phyloP scores from a whole-genome alignment of 2,113 vertebrate species.

The Hassar affinis region DNA sequence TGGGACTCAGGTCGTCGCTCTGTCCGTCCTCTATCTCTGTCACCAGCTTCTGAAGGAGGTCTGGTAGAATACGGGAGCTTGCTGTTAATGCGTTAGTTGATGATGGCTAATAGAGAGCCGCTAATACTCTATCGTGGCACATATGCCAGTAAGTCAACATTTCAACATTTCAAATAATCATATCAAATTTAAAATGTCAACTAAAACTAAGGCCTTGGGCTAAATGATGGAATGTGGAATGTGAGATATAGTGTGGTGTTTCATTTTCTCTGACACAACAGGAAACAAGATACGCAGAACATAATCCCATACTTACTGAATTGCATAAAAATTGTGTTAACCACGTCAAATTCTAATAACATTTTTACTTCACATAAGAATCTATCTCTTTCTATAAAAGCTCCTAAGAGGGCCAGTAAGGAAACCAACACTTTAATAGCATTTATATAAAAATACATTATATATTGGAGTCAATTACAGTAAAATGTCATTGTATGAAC shows the following conservation, averaged over 20 bases:
- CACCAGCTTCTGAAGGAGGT: constrained; percentile 71
- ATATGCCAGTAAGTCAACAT: no score
- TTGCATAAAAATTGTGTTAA: neutral
- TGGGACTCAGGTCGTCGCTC: constrained; percentile 59
- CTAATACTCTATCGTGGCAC: neutral
- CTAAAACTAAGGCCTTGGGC: neutral
- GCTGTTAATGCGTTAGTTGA: neutral
- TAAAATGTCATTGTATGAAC: neutral
- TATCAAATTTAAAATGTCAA: neutral
- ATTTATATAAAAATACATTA: neutral
- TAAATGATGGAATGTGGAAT: neutral
- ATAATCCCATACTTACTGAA: neutral
- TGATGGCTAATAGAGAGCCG: neutral
- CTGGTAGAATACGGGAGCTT: constrained; percentile 50
- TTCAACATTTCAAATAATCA: neutral
- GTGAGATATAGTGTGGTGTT: no score
- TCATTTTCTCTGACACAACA: neutral
- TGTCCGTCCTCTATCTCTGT: constrained; percentile 66
- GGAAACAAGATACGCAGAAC: no score
- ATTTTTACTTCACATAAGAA: neutral
- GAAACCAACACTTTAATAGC: neutral
- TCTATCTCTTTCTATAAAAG: neutral
- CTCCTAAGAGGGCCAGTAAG: no score
- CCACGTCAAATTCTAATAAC: neutral
- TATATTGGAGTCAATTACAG: neutral